Evolutionary conservation across 2,888 invertebrate species (phyloP).

Genomic region (Cosmia pyralina): DNA sequence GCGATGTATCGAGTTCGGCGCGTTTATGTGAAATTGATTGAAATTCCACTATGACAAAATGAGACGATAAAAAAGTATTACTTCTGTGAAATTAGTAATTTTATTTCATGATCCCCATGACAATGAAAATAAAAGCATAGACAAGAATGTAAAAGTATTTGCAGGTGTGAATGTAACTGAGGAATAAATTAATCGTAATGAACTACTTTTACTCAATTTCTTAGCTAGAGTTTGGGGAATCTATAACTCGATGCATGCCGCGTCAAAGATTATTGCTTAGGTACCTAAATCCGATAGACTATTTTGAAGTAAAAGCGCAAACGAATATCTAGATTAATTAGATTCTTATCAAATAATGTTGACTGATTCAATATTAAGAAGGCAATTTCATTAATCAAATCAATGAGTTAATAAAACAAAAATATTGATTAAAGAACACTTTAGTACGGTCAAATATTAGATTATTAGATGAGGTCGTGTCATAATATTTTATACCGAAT

Average conservation of each 20-base stretch:
- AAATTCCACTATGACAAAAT: neutral
- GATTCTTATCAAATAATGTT: constrained; percentile 22
- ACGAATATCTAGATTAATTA: constrained; percentile 15
- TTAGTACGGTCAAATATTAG: no score
- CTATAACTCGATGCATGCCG: neutral
- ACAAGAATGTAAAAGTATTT: neutral
- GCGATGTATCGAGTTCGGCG: neutral
- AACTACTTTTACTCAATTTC: neutral
- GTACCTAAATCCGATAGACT: neutral
- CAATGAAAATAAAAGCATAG: neutral
- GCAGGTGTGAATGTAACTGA: no score
- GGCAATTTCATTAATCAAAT: constrained; percentile 12
- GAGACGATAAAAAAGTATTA: neutral
- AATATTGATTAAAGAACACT: neutral
- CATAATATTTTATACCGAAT: no score
- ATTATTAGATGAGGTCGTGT: neutral
- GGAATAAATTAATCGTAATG: neutral
- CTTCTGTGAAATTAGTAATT: neutral
- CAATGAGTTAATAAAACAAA: constrained; percentile 8
- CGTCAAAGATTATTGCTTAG: neutral
- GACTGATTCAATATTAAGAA: constrained; percentile 2
- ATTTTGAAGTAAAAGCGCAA: neutral
- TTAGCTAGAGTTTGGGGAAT: neutral
- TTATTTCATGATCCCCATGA: neutral
- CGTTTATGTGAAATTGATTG: neutral